These are phyloP conservation scores for Acrossocheilus wenchowensis DNA, from an alignment of 2,797 vertebrate genomes.

Conservation along the genomic window DNA sequence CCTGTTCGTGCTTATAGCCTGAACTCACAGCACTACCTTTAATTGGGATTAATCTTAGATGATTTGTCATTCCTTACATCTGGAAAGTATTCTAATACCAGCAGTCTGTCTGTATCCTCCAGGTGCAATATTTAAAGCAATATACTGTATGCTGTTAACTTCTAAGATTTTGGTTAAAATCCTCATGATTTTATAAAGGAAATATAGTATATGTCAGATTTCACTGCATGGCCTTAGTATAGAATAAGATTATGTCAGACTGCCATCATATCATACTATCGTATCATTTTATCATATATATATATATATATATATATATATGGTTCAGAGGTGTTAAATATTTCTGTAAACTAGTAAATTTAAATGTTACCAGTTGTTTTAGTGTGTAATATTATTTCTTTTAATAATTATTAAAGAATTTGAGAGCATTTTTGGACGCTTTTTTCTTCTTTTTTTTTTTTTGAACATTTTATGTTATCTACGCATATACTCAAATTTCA, in stretches of 20 bases:
- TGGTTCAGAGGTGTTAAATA: too few relatives aligned
- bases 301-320: too few relatives aligned
- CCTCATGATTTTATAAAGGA: neutral
- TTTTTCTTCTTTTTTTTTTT: neutral
- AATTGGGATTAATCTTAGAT: slow-evolving; percentile 29
- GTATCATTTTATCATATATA: neutral
- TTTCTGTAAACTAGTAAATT: too few relatives aligned
- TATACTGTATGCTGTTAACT: neutral
- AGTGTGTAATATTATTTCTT: too few relatives aligned
- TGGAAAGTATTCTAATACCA: neutral
- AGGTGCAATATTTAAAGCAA: neutral
- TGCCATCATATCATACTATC: neutral
- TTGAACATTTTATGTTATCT: neutral
- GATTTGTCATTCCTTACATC: slow-evolving; percentile 14
- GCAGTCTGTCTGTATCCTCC: neutral
- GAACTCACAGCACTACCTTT: slow-evolving; percentile 23
- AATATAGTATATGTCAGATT: neutral
- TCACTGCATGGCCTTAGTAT: neutral
- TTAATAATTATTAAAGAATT: too few relatives aligned
- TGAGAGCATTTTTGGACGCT: too few relatives aligned
- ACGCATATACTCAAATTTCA: neutral
- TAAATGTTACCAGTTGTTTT: too few relatives aligned
- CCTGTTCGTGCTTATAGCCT: slow-evolving; percentile 32
- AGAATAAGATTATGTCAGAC: neutral
- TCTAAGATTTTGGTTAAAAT: slow-evolving; percentile 3